phyloP scores from a whole-genome alignment of 53 echinoderm and acorn worm genomes.

The Stichopus horrens region DNA sequence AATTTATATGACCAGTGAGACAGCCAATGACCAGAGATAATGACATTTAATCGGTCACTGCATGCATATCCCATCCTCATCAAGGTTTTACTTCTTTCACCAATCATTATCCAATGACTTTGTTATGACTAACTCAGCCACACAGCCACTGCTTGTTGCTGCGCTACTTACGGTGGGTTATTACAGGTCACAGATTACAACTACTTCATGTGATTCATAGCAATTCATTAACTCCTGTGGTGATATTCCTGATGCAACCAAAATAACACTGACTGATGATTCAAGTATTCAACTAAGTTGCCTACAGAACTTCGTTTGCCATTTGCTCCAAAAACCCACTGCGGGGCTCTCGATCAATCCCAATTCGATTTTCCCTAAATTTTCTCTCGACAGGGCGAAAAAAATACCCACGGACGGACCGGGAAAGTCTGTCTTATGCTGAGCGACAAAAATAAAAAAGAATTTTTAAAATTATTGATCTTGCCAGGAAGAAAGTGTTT shows the following conservation, averaged over 20 bases:
- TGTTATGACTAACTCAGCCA: too few species aligned
- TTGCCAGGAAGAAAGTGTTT: slow-evolving; percentile 21
- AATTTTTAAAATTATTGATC: slow-evolving; percentile 1
- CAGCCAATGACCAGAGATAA: too few species aligned
- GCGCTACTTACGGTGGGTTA: background rate
- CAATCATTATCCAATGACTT: too few species aligned
- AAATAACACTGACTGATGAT: background rate
- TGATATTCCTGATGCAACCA: slow-evolving; percentile 2
- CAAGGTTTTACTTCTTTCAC: too few species aligned
- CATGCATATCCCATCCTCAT: too few species aligned
- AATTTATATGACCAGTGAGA: too few species aligned
- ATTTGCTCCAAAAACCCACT: background rate
- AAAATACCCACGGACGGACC: background rate
- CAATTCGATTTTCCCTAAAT: background rate
- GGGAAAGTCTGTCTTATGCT: background rate
- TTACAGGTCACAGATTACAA: background rate
- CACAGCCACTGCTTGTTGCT: too few species aligned
- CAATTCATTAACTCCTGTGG: slow-evolving; percentile 6
- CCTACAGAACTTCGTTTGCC: background rate
- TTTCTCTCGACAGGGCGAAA: background rate
- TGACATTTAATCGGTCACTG: too few species aligned
- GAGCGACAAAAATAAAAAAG: background rate
- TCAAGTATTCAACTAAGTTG: background rate
- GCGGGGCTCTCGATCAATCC: slow-evolving; percentile 30
- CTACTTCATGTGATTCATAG: background rate